Conservation (phyloP, 2,113 vertebrate species). For the Coracopsis vasa region DNA sequence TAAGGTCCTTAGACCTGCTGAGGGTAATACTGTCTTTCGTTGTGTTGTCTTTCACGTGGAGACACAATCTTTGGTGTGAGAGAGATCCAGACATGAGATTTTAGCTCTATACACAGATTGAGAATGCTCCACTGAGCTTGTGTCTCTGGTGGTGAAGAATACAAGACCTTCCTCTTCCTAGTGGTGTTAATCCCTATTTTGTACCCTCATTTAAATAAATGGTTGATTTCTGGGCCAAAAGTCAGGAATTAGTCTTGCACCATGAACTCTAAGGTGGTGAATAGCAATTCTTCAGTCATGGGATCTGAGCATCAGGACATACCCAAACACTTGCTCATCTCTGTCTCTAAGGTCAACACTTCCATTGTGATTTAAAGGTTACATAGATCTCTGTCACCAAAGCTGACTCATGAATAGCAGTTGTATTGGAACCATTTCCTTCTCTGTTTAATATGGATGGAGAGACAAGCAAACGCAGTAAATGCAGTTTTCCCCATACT, state of each 20-base stretch:
- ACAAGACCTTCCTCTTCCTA: neutral
- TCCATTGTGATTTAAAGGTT: neutral
- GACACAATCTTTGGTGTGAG: neutral
- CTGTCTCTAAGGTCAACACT: neutral
- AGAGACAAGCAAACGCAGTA: neutral
- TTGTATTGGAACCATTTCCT: neutral
- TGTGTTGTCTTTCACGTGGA: neutral
- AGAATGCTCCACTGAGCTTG: neutral
- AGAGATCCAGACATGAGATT: neutral
- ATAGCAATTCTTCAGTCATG: neutral
- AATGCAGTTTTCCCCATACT: neutral
- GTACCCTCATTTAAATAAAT: neutral
- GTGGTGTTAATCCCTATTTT: neutral
- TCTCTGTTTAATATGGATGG: neutral
- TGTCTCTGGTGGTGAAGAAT: neutral
- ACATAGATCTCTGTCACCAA: neutral
- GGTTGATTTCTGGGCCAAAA: neutral
- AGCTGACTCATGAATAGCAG: neutral
- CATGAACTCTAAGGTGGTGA: neutral
- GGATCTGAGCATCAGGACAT: neutral
- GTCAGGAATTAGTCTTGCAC: neutral
- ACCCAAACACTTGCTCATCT: fast-evolving
- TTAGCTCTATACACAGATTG: neutral
- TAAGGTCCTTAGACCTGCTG: neutral
- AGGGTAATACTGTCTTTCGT: conserved; percentile 21